Base-by-base conservation (phyloP, 2,888 invertebrate genomes). In the Cephus runcator region DNA sequence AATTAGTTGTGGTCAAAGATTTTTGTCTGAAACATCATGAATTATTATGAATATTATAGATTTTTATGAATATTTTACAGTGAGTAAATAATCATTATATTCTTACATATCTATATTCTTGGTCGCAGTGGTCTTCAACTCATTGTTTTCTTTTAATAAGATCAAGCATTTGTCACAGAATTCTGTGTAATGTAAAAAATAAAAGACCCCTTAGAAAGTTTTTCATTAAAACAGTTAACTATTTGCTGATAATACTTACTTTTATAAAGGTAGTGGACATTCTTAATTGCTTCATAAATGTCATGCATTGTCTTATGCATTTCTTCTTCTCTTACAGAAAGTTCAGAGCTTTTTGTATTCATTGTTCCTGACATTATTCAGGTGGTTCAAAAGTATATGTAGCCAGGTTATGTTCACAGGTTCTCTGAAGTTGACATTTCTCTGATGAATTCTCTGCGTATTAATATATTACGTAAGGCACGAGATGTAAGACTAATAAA, bases 211-310 rank as follows among this genome's bases (percentile, higher is more conserved):
- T 35, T 35, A 73, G 15, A 74, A 31, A 40, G 30, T 56, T 56
- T 76, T 6, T 23, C 15, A n/a, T 33, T 23, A 30, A 77, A 15
- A 12, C 36, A 34, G 1, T 40, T 56, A 15, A 23, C 23, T 56
- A 56, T 56, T 23, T 56, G 6, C 40, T 56, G 34, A 30, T 69
- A 82, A 81, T 80, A 86, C 88, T 85, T 87, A 89, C 89, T 85
- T 82, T 84, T 83, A 79, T 86, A 86, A 31, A 87, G 81, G 15
- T 80, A 73, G 35, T 82, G 84, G 73, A 83, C 81, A 69, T 85
- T 81, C 68, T 78, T 77, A 34, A 89, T 77, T 23, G 80, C 81
- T 34, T 11, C 73, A 11, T 78, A 77, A 73, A 88, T 86, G 36
- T 75, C 80, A 76, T 85, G 81, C 69, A 81, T 82, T 30, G 83